Conservation (phyloP, 2,888 invertebrate genomes). For the Calameuta pallipes region DNA sequence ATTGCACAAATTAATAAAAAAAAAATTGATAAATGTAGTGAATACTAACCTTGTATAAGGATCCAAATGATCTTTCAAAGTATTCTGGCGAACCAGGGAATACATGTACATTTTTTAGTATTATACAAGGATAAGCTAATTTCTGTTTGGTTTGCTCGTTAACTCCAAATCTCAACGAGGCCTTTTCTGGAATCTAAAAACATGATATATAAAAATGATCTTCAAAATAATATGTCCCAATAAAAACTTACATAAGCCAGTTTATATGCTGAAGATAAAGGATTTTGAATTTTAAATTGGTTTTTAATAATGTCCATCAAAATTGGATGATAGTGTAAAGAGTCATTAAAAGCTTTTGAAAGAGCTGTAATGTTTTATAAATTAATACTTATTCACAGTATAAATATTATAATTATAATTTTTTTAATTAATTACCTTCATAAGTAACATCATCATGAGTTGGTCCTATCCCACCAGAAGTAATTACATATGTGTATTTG, state of each 20-base stretch:
- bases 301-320: slow-evolving; percentile 66
- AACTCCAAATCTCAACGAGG: slow-evolving; percentile 64
- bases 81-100: slow-evolving; percentile 78
- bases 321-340: slow-evolving; percentile 64
- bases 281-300: slow-evolving; percentile 63
- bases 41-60: slow-evolving; percentile 52
- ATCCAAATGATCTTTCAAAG: slow-evolving; percentile 63
- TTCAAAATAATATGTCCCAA: not conserved
- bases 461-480: slow-evolving; percentile 82
- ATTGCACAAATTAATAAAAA: not conserved
- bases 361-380: slow-evolving; percentile 61
- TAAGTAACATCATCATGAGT: slow-evolving; percentile 84
- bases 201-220: slow-evolving; percentile 12
- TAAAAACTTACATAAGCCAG: slow-evolving; percentile 55
- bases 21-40: slow-evolving; percentile 20
- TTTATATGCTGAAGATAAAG: slow-evolving; percentile 65
- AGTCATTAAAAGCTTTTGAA: slow-evolving; percentile 69
- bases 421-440: slow-evolving; percentile 67
- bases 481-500: slow-evolving; percentile 75
- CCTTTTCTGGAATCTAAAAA: slow-evolving; percentile 68
- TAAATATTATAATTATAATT: slow-evolving; percentile 15
- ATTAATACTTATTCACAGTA: slow-evolving; percentile 6
- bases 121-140: slow-evolving; percentile 66
- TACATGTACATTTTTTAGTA: slow-evolving; percentile 74
- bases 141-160: slow-evolving; percentile 46